A percentile compares a stretch with the other conserved stretches of the same genome.
phyloP scores from a whole-genome alignment of 2,888 invertebrate genomes.

The Idaea aversata region DNA sequence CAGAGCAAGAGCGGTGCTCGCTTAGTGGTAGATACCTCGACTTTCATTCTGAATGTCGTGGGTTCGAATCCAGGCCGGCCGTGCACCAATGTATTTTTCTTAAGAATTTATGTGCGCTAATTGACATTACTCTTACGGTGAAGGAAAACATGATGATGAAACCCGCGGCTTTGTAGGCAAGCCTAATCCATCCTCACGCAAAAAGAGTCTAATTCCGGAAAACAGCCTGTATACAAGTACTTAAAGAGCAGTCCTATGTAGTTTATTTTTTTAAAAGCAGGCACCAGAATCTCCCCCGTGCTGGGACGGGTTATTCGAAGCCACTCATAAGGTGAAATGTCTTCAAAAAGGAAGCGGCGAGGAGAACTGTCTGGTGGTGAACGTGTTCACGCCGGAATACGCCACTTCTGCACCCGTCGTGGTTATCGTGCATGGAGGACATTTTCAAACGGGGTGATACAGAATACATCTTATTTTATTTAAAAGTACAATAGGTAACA shows the following conservation, averaged over 20 bases:
- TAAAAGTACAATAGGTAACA: not conserved
- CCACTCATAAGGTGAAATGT: slow-evolving; percentile 60
- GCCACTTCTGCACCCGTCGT: slow-evolving; percentile 48
- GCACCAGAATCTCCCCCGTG: slow-evolving; percentile 50
- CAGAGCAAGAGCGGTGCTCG: too few relatives aligned
- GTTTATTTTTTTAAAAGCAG: slow-evolving; percentile 33
- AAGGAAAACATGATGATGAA: too few relatives aligned
- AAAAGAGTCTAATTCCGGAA: too few relatives aligned
- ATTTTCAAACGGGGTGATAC: slow-evolving; percentile 59
- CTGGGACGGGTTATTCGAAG: slow-evolving; percentile 72
- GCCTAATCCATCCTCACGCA: too few relatives aligned
- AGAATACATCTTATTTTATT: not conserved
- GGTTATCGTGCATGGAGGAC: slow-evolving; percentile 71
- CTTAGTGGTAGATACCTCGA: too few relatives aligned
- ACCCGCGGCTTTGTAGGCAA: too few relatives aligned
- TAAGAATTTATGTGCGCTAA: too few relatives aligned
- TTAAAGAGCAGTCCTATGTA: not conserved
- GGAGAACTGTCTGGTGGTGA: slow-evolving; percentile 68
- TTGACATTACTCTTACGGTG: too few relatives aligned
- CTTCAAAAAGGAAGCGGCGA: slow-evolving; percentile 54
- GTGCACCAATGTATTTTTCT: too few relatives aligned
- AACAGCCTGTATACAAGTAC: not conserved
- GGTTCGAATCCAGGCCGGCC: too few relatives aligned
- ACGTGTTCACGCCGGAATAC: slow-evolving; percentile 60
- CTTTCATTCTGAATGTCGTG: too few relatives aligned